A percentile compares a stretch with the other conserved stretches of the same genome.
Conservation (phyloP, 2,797 vertebrate genomes). For the Gymnoscopelus microlampas region DNA sequence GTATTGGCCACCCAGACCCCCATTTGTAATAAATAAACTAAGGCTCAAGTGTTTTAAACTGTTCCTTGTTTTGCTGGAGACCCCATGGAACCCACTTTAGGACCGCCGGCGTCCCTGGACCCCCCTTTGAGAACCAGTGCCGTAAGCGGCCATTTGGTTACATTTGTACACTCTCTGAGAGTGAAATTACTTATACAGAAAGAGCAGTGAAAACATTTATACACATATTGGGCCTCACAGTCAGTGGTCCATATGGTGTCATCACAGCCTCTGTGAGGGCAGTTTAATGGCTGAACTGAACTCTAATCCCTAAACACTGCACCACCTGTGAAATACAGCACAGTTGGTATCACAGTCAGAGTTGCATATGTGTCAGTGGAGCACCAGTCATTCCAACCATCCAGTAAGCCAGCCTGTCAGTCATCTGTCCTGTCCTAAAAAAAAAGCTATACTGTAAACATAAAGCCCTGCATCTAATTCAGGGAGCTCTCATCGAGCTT, state of each 20-base stretch:
- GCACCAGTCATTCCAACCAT: conserved; percentile 25
- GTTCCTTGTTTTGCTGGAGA: too few relatives aligned
- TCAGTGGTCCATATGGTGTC: background rate
- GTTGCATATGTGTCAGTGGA: conserved; percentile 58
- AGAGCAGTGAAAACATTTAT: too few relatives aligned
- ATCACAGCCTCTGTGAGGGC: background rate
- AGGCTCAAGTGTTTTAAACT: too few relatives aligned
- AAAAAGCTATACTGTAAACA: background rate
- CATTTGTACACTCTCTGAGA: too few relatives aligned
- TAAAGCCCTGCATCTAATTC: background rate
- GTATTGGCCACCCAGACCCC: too few relatives aligned
- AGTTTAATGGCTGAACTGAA: background rate
- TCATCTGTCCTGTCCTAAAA: conserved; percentile 39
- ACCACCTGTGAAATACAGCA: conserved; percentile 12
- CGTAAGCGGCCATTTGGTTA: too few relatives aligned
- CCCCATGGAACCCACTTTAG: too few relatives aligned
- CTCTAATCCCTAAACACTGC: background rate
- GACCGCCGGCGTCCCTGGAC: too few relatives aligned
- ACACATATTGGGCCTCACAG: background rate
- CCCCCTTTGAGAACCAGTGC: too few relatives aligned
- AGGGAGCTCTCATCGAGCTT: background rate
- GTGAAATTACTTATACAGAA: too few relatives aligned
- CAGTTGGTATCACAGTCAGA: background rate
- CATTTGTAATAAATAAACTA: too few relatives aligned
- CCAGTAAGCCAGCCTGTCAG: conserved; percentile 23